These are phyloP conservation scores for Anhinga anhinga DNA, from an alignment of 2,113 vertebrate genomes.

Conservation along the genomic window DNA sequence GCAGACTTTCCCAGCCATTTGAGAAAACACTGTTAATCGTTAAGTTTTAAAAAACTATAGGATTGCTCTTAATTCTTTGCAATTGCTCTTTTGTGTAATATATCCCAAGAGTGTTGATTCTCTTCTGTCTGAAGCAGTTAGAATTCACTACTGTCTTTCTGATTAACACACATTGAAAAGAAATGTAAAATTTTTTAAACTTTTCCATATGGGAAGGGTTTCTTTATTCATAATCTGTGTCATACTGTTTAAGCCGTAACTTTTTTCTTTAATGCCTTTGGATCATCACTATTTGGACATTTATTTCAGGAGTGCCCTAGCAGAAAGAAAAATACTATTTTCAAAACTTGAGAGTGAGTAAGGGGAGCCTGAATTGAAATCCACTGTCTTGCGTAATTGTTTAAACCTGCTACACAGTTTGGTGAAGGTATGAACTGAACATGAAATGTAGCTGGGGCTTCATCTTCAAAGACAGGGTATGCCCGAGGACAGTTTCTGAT, in stretches of 20 bases:
- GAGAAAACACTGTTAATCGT: not conserved
- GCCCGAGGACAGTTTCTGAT: not conserved
- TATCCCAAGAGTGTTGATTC: not conserved
- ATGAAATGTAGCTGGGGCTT: not conserved
- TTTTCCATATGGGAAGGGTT: not conserved
- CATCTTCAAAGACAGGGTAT: not conserved
- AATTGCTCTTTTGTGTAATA: not conserved
- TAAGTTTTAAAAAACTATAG: not conserved
- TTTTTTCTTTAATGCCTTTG: conserved; percentile 4
- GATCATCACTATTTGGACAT: not conserved
- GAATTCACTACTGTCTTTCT: conserved; percentile 10
- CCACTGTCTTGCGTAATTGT: not conserved
- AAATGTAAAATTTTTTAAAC: not conserved
- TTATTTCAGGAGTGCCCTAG: not conserved
- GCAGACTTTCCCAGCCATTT: conserved; percentile 36
- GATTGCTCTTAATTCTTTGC: not conserved
- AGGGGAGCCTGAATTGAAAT: conserved; percentile 6
- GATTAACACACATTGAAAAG: conserved; percentile 5
- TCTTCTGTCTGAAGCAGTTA: conserved; percentile 9
- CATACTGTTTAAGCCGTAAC: not conserved
- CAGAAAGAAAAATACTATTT: conserved; percentile 48
- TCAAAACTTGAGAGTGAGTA: not conserved
- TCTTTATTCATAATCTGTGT: not conserved
- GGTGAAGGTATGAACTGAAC: not conserved
- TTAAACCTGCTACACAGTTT: not conserved